These are phyloP conservation scores for Lasioglossum calceatum DNA, from an alignment of 2,888 invertebrate species.

Conservation along the genomic window DNA sequence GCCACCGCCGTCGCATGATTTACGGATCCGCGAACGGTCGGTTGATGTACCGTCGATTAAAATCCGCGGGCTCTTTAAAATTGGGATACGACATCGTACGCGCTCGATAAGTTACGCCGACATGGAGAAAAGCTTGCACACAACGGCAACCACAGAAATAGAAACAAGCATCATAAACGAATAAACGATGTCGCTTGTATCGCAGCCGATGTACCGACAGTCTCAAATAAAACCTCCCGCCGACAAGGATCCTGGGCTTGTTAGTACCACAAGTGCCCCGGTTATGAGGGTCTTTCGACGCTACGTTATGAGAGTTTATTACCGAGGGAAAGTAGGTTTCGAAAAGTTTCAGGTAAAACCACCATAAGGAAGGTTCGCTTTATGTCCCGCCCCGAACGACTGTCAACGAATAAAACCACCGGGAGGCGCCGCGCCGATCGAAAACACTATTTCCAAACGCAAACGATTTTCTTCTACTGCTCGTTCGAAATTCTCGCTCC, in stretches of 20 bases:
- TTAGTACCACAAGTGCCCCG: conserved; percentile 37
- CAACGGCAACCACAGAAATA: conserved; percentile 25
- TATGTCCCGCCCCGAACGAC: background rate
- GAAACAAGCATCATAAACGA: conserved; percentile 56
- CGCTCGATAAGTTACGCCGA: conserved; percentile 35
- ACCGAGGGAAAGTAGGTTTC: conserved; percentile 27
- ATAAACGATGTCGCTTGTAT: conserved; percentile 62
- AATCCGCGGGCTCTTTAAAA: conserved; percentile 32
- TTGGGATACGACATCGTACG: conserved; percentile 1
- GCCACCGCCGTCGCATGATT: conserved; percentile 54
- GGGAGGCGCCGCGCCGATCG: background rate
- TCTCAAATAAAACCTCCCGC: conserved; percentile 62
- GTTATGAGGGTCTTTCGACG: conserved; percentile 31
- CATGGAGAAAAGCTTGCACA: conserved; percentile 22
- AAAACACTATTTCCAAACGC: background rate
- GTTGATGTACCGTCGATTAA: conserved; percentile 38
- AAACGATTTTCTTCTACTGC: background rate
- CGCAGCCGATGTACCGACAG: conserved; percentile 23
- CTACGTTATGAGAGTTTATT: conserved; percentile 39
- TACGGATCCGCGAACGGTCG: conserved; percentile 49
- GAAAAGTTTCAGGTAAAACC: conserved; percentile 49
- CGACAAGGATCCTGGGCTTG: conserved; percentile 41
- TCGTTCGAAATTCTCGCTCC: background rate
- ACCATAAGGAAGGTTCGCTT: conserved; percentile 20
- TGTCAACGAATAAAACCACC: conserved; percentile 8